Evolutionary conservation across 2,888 invertebrate genomes (phyloP).

Genomic region (Sceliomorpha sp.): DNA sequence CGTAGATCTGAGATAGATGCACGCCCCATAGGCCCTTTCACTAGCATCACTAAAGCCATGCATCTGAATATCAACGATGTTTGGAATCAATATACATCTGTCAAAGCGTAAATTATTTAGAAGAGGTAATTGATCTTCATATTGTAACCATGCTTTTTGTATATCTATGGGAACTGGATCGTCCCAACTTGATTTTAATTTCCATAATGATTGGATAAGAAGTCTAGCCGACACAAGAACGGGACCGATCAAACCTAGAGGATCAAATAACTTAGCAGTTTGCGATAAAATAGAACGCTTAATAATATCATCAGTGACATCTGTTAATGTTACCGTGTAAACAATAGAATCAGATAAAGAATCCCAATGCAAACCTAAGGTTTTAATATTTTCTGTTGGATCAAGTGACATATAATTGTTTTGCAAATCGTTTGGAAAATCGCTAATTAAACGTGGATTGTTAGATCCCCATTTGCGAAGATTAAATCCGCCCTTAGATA

Average conservation of each 20-base stretch:
- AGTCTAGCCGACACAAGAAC: slow-evolving; percentile 9
- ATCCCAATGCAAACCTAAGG: slow-evolving; percentile 13
- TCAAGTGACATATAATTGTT: too few relatives aligned
- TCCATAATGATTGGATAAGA: too few relatives aligned
- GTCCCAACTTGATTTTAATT: neutral
- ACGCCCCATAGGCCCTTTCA: slow-evolving; percentile 3
- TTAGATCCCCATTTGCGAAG: slow-evolving; percentile 14
- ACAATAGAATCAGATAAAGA: neutral
- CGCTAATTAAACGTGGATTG: neutral
- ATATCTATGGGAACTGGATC: too few relatives aligned
- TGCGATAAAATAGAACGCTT: too few relatives aligned
- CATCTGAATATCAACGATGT: neutral
- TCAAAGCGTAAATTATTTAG: too few relatives aligned
- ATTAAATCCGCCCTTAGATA: neutral
- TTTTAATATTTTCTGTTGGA: slow-evolving; percentile 3
- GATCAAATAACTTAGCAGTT: slow-evolving; percentile 13
- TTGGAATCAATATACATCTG: too few relatives aligned
- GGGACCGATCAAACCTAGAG: slow-evolving; percentile 4
- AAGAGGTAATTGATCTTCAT: too few relatives aligned
- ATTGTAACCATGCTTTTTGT: too few relatives aligned
- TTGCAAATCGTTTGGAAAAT: too few relatives aligned
- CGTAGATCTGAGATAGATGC: slow-evolving; percentile 1
- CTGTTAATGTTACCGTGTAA: too few relatives aligned
- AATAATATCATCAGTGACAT: slow-evolving; percentile 1
- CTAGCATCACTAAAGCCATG: neutral